These are phyloP conservation scores for Phaethon lepturus DNA, from an alignment of 2,113 vertebrate species.

Conservation along the genomic window DNA sequence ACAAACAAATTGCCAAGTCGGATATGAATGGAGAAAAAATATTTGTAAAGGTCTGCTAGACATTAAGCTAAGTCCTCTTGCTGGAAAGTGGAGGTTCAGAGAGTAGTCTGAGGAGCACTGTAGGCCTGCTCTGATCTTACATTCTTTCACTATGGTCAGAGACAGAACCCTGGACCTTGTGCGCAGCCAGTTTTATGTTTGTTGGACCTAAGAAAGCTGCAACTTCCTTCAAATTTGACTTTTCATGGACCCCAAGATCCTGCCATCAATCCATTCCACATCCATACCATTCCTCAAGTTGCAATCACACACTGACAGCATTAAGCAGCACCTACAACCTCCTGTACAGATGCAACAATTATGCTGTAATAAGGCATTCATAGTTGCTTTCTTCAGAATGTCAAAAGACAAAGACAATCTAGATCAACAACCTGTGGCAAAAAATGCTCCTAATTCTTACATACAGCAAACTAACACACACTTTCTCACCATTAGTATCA, in stretches of 20 bases:
- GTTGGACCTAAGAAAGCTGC: background rate
- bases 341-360: background rate
- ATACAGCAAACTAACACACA: background rate
- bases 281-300: background rate
- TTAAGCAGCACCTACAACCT: background rate
- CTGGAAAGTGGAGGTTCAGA: background rate
- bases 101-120: background rate
- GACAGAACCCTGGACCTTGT: background rate
- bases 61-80: background rate
- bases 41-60: background rate
- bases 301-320: background rate
- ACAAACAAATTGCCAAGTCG: background rate
- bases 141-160: background rate
- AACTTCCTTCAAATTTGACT: background rate
- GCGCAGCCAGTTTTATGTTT: background rate
- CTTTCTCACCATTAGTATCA: background rate
- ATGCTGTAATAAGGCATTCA: background rate
- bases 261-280: background rate
- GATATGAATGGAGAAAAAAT: background rate
- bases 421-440: background rate
- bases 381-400: background rate
- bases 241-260: background rate
- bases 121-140: background rate
- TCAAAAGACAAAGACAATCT: background rate
- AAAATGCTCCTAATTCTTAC: background rate